Conservation (phyloP, 2,113 vertebrate species). For the Uria lomvia region DNA sequence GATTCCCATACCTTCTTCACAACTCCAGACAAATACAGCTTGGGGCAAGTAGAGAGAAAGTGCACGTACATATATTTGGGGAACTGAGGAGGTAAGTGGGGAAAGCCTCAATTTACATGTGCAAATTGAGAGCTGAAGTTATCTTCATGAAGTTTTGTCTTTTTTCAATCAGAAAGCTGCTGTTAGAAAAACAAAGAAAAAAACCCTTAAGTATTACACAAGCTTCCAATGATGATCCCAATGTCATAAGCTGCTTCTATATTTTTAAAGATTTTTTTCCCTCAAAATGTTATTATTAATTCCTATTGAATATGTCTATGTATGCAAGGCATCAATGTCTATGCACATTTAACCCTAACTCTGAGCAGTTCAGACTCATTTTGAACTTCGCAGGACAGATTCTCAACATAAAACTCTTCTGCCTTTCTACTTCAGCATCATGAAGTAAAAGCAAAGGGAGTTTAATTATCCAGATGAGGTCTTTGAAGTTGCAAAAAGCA, state of each 20-base stretch:
- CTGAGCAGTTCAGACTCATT: background rate
- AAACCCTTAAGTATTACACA: fast-evolving
- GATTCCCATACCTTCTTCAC: background rate
- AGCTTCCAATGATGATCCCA: background rate
- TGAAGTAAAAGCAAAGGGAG: background rate
- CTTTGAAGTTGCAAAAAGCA: background rate
- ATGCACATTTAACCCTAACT: background rate
- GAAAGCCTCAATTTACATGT: background rate
- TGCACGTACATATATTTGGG: background rate
- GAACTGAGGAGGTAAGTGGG: background rate
- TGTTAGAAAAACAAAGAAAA: background rate
- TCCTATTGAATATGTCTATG: background rate
- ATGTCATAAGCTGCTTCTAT: background rate
- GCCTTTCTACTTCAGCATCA: background rate
- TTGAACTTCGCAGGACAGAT: background rate
- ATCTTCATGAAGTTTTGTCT: background rate
- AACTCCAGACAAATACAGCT: background rate
- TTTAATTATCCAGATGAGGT: background rate
- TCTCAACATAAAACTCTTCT: background rate
- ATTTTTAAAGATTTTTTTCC: background rate
- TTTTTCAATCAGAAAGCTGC: background rate
- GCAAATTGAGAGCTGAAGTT: background rate
- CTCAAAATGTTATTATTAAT: background rate
- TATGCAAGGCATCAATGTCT: background rate
- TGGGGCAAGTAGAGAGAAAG: background rate